Base-by-base conservation (phyloP, 37 sponge, comb jelly and placozoan genomes). In the Tethya wilhelma region DNA sequence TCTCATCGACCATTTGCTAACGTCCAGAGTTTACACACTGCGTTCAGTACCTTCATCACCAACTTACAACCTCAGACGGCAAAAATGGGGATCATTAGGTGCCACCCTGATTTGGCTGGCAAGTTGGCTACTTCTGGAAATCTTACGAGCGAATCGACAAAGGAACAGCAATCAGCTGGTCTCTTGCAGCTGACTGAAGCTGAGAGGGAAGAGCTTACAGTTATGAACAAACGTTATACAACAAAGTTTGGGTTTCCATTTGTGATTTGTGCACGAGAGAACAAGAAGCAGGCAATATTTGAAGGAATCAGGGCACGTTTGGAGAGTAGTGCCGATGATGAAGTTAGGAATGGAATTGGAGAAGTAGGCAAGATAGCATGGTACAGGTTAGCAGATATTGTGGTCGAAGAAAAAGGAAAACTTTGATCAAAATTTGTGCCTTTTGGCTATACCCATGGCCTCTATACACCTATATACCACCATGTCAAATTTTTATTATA, bases 231-330 rank as follows among this genome's bases (percentile, higher is more conserved):
- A 28, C 12, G 39, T 25, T 79, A 79, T 69, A 79, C 67, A 40
- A 56, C 44, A 28, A 79, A 67, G 30, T 79, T 79, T 55, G 56
- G 69, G 8, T 79, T 66, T 31, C 79, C 79, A 3, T 79, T 79
- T 55, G 69, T 79, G 26, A 53, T 79, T 22, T 79, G 79, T 58
- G 79, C 79, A 29, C 44, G 79, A 45, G 79, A 79, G 56, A 79
- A 79, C 69, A 79, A 79, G 41, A 45, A 53, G 12, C 38, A 66
- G 41, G 53, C 68, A 20, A 79, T 79, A 25, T 31, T 79, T 42
- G 38, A 29, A 34, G 79, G 69, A 20, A 30, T 79, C 20, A 67
- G 46, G 37, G 20, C 45, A 12, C 53, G 79, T 14, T 38, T 67
- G 44, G 40, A 56, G 4, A 66, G 67, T 38, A 53, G 40, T 55